Evolutionary conservation across 2,113 vertebrate species (phyloP).

Genomic region (Zingel zingel): DNA sequence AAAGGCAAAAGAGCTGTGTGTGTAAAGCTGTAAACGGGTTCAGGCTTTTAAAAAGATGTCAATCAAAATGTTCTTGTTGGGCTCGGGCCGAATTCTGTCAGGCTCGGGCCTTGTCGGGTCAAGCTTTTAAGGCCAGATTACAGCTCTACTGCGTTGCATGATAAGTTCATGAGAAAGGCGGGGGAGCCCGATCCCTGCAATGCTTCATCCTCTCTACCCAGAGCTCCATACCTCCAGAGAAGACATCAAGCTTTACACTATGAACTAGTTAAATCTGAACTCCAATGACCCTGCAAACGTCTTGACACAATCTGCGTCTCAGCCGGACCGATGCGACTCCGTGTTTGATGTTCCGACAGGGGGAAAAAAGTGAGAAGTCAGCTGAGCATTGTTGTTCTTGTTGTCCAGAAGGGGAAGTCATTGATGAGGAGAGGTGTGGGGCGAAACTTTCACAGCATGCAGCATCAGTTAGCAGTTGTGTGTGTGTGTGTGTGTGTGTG

Average conservation of each 20-base stretch:
- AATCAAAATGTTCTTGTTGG: no score
- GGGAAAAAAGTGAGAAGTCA: slow-evolving; percentile 41
- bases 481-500: slow-evolving; percentile 12
- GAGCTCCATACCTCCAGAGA: slow-evolving; percentile 35
- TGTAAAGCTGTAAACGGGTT: no score
- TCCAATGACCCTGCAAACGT: slow-evolving; percentile 33
- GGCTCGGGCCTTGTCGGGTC: no score
- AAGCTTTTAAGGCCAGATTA: no score
- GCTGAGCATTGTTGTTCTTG: slow-evolving; percentile 15
- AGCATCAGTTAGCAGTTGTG: slow-evolving; percentile 40
- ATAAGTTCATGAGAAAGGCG: slow-evolving; percentile 74
- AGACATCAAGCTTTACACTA: slow-evolving; percentile 16
- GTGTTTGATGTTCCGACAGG: slow-evolving; percentile 19
- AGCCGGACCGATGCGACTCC: not conserved
- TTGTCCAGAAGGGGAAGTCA: slow-evolving; percentile 59
- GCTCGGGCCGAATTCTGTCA: no score
- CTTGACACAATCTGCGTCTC: slow-evolving; percentile 7
- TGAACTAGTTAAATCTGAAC: slow-evolving; percentile 48
- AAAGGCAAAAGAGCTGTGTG: no score
- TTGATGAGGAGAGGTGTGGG: slow-evolving; percentile 47
- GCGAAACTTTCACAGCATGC: slow-evolving; percentile 42
- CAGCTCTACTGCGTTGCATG: slow-evolving; percentile 36
- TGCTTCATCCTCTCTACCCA: slow-evolving; percentile 23
- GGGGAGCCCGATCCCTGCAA: slow-evolving; percentile 3
- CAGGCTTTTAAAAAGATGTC: no score